Evolutionary conservation across 2,113 vertebrate genomes (phyloP).

Genomic region (Rhagologus leucostigma): DNA sequence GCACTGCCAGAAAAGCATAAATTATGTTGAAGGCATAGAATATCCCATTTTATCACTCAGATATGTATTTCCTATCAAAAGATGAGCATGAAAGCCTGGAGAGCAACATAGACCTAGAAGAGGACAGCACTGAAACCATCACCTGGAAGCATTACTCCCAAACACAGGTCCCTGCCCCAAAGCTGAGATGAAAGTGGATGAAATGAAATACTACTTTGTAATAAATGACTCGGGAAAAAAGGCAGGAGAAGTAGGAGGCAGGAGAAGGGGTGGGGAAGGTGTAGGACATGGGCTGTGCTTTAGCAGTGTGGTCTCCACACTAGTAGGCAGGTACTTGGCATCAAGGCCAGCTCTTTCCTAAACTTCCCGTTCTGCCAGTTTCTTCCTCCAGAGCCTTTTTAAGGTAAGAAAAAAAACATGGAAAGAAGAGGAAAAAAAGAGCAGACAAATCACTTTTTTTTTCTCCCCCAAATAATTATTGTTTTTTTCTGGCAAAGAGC

Average conservation of each 20-base stretch:
- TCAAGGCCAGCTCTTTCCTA: not conserved
- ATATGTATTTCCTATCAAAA: not conserved
- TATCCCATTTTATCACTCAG: not conserved
- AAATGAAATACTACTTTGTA: not conserved
- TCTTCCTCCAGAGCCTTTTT: not conserved
- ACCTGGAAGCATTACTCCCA: not conserved
- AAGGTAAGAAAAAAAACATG: not conserved
- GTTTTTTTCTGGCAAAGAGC: not conserved
- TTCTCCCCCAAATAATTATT: not conserved
- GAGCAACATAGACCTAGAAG: not conserved
- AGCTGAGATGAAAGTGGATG: not conserved
- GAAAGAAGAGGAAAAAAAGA: not conserved
- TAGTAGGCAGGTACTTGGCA: not conserved
- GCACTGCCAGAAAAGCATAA: not conserved
- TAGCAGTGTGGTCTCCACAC: not conserved
- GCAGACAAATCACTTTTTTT: not conserved
- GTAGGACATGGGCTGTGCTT: no score
- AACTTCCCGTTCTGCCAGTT: not conserved
- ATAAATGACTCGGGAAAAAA: not conserved
- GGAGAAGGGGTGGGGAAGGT: not conserved
- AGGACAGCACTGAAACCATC: not conserved
- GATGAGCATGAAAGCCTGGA: not conserved
- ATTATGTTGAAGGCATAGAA: not conserved
- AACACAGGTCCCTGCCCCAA: not conserved
- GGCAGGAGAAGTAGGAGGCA: not conserved